Evolutionary conservation across 2,888 invertebrate species (phyloP).

Genomic region (Odiellus spinosus): DNA sequence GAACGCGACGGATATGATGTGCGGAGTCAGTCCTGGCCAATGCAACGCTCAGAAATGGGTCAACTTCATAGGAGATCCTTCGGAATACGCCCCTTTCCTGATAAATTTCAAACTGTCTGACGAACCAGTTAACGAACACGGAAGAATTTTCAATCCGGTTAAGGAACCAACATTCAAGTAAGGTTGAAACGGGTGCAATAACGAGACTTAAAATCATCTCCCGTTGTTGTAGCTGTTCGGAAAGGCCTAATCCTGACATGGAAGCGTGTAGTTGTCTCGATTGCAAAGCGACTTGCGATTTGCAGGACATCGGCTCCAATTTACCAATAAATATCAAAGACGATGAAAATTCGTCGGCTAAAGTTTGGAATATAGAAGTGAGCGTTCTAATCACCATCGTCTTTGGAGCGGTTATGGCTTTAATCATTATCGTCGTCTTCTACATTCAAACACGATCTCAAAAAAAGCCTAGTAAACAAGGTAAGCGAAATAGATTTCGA

Average conservation of each 20-base stretch:
- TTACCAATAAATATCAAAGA: too few relatives aligned
- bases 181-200: too few relatives aligned
- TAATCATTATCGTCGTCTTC: too few relatives aligned
- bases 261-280: constrained; percentile 20
- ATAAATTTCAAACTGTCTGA: constrained; percentile 28
- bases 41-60: constrained; percentile 26
- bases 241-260: constrained; percentile 52
- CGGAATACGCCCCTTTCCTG: constrained; percentile 26
- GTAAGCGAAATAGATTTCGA: too few relatives aligned
- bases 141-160: constrained; percentile 16
- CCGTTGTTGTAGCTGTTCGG: constrained; percentile 20
- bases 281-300: constrained; percentile 37
- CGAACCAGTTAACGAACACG: constrained; percentile 8
- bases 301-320: not conserved
- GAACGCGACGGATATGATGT: constrained; percentile 46
- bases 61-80: constrained; percentile 31
- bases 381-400: too few relatives aligned
- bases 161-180: too few relatives aligned
- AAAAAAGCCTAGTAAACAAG: too few relatives aligned
- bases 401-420: too few relatives aligned
- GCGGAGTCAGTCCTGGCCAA: constrained; percentile 40
- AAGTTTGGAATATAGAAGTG: too few relatives aligned
- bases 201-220: too few relatives aligned
- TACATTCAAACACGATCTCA: too few relatives aligned
- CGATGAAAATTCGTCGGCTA: too few relatives aligned